Base-by-base conservation (phyloP, 2,797 vertebrate genomes). In the Serranus cabrilla region DNA sequence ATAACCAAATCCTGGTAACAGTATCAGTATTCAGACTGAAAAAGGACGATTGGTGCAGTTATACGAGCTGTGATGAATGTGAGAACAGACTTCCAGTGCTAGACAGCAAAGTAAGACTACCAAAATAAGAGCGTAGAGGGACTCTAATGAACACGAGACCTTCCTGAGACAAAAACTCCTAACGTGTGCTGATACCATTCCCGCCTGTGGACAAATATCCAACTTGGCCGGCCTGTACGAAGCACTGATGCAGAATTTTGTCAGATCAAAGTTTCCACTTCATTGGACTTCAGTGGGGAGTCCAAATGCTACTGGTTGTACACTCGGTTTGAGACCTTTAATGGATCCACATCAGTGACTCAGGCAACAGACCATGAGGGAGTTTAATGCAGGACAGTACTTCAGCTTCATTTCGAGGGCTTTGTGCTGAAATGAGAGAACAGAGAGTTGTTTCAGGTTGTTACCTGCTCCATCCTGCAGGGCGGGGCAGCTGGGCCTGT, bases 391-490 rank as follows among this genome's bases (percentile, higher is more conserved):
- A 66, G 61, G 51, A 49, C 27, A 63, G 42, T 11, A 17, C n/a
- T 65, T 52, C 43, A 47, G 52, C 49, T 59, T 61, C n/a, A 10
- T 71, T 64, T 71, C 54, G 18, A 42, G 6, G 21, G 4, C 4
- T 45, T 42, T 55, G 42, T 46, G 50, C 23, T 59, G 5, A 25
- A 50, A 34, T 23, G 31, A 69, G 59, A 25, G 20, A 57, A 27
- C 27, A 42, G 12, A 12, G 59, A 67, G 46, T 1, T 59, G 46
- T 31, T 63, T 68, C 1, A 25, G 37, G n/a, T 21, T 51, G 40
- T 69, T 93, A 97, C 96, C 96, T 93, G 93, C 94, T 84, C 93
- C 95, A 51, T 95, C 91, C 60, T 93, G 92, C 74, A 94, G 87
- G 73, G 88, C 81, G n/a, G 89, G 67, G 76, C 92, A 94, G 84